Base-by-base conservation (phyloP, 2,113 vertebrate species). In the Haemorhous mexicanus region DNA sequence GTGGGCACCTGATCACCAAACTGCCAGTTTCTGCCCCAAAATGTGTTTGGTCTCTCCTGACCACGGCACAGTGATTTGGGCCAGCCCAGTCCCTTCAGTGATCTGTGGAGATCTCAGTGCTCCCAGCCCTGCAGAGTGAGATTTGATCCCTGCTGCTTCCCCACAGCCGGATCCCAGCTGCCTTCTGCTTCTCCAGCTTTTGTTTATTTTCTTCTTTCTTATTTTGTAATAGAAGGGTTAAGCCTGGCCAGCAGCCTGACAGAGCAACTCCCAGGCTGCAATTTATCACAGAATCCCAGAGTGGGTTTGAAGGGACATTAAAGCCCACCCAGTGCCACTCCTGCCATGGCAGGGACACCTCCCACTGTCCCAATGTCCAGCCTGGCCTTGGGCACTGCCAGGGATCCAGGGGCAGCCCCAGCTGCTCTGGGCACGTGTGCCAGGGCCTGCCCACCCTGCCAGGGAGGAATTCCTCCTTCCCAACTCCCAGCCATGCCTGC, bases 311-410 rank as follows among this genome's bases (percentile, higher is more conserved):
- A 64, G 32, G 13, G 27, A 17, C 16, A 1, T 41, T 49, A 62
- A 66, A 72, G 1, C 11, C 2, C n/a, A 12, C 0, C 13, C 56
- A 30, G 7, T 17, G 1, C 13, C 56, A 41, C 8, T 23, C 56
- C 24, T 41, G 33, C 22, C 49, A 22, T 10, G 69, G 23, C 55
- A 58, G 33, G 19, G 61, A 24, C 50, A 16, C 16, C 19, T 85
- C 0, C 35, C 50, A 16, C 50, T 16, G 20, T 2, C 19, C 59
- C 82, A 84, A 47, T 27, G 33, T 44, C 81, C 47, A 46, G 1
- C 58, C 68, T 46, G 49, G 33, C 27, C 41, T 63, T 1, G 58
- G 58, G 1, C 81, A 55, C 27, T 84, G 18, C 30, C 53, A 53
- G 52, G 52, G 52, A 12, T 19, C 52, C 28, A 53, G 50, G 26